phyloP scores from a whole-genome alignment of 2,797 vertebrate species.

The Petrocephalus schoutedeni region DNA sequence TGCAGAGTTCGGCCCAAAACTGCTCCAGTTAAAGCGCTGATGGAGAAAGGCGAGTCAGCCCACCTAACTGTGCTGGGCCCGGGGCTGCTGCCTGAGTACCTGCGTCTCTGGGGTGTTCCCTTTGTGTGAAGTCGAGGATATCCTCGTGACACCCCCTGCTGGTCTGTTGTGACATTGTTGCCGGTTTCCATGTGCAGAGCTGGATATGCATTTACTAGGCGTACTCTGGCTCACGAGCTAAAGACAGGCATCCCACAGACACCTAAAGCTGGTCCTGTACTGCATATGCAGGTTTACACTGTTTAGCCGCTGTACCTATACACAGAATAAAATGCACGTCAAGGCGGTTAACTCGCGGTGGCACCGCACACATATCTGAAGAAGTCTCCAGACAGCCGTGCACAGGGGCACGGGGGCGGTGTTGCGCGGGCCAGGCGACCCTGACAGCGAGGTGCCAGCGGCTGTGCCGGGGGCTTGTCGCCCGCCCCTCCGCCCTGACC shows the following conservation, averaged over 20 bases:
- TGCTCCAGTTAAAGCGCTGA: background rate
- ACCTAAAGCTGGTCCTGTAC: background rate
- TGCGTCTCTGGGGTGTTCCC: background rate
- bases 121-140: background rate
- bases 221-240: background rate
- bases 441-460: background rate
- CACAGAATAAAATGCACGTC: background rate
- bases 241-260: background rate
- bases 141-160: background rate
- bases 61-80: background rate
- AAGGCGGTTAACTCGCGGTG: background rate
- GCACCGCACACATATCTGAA: background rate
- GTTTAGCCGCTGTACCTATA: background rate
- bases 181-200: background rate
- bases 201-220: background rate
- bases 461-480: too few species aligned
- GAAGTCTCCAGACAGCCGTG: background rate
- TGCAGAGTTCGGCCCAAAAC: background rate
- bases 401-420: background rate
- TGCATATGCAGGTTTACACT: background rate
- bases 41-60: too few species aligned
- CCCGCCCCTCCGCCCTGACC: background rate
- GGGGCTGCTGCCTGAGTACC: background rate
- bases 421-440: background rate
- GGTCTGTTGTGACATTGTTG: background rate